Base-by-base conservation (phyloP, 2,113 vertebrate species). In the western clawed frog (Xenopus tropicalis) region DNA sequence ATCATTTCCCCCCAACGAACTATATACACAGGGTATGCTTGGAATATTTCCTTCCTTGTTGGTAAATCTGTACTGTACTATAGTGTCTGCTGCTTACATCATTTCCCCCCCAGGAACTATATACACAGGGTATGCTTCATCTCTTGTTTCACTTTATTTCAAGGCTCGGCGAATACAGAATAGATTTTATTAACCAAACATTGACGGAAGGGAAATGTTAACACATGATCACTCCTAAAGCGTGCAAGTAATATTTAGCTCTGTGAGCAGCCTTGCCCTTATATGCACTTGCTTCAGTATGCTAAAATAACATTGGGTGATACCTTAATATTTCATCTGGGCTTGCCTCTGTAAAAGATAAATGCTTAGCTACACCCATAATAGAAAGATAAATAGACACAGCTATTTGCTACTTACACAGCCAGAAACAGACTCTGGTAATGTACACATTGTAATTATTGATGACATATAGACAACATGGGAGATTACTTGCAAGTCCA, bases 251-350 rank as follows among this genome's bases (percentile, higher is more conserved):
- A 69, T 76, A 69, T 76, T 76, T 76, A 76, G 66, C 66, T 63
- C 25, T 22, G 19, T 51, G 20, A 63, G 66, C 48, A 22, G 73
- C 24, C 73, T 44, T 76, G 73, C 73, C 73, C 73, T 76, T 69
- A 76, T 76, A 76, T 76, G 73, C 73, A 76, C 66, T 56, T 59
- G 52, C 48, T 63, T 66, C 3, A 14, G 73, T 69, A 76, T 43
- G 58, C 66, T 76, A 63, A 56, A 76, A 76, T 69, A 69, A 76
- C 73, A 76, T 29, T 63, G 73, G 66, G 66, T 69, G 73, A 66
- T 69, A 63, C 73, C 66, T 76, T 76, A 76, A 76, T 76, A 76
- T 69, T 69, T 76, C 66, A 69, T 76, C 66, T 76, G 73, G 66
- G 73, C 61, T 76, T 23, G 73, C 46, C 73, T 63, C 66, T 16